phyloP scores from a whole-genome alignment of 1,140 invertebrate species.

The Rhizoglyphus robini region DNA sequence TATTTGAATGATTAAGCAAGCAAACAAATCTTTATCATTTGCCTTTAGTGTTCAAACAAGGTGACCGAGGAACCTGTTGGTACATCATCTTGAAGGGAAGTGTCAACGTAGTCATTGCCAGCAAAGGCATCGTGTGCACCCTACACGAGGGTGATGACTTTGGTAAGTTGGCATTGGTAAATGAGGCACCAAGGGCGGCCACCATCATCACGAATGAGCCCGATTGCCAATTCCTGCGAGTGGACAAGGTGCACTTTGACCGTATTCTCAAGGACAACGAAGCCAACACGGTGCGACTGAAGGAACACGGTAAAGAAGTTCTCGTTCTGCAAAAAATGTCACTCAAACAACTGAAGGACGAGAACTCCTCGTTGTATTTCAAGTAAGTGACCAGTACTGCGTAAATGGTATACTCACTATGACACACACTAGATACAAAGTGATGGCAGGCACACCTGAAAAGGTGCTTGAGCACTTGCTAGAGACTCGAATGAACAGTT shows the following conservation, averaged over 20 bases:
- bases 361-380: slow-evolving; percentile 8
- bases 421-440: slow-evolving; percentile 51
- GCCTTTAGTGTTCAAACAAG: slow-evolving; percentile 66
- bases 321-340: slow-evolving; percentile 27
- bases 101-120: slow-evolving; percentile 70
- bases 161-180: slow-evolving; percentile 70
- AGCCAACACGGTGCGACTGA: slow-evolving; percentile 69
- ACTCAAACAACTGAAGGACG: slow-evolving; percentile 10
- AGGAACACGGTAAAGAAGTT: slow-evolving; percentile 72
- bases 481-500: slow-evolving; percentile 50
- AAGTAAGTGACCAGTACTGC: background rate
- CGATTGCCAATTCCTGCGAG: slow-evolving; percentile 67
- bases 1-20: background rate
- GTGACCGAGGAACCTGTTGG: slow-evolving; percentile 75
- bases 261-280: slow-evolving; percentile 66
- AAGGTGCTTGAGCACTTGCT: slow-evolving; percentile 76
- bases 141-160: slow-evolving; percentile 76
- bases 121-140: slow-evolving; percentile 67
- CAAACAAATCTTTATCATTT: slow-evolving; percentile 20
- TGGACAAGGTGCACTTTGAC: slow-evolving; percentile 79
- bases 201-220: slow-evolving; percentile 68
- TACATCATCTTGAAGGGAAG: slow-evolving; percentile 71
- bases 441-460: slow-evolving; percentile 71
- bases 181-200: slow-evolving; percentile 69
- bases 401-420: background rate